Base-by-base conservation (phyloP, 2,888 invertebrate species). In the Tinea semifulvella region DNA sequence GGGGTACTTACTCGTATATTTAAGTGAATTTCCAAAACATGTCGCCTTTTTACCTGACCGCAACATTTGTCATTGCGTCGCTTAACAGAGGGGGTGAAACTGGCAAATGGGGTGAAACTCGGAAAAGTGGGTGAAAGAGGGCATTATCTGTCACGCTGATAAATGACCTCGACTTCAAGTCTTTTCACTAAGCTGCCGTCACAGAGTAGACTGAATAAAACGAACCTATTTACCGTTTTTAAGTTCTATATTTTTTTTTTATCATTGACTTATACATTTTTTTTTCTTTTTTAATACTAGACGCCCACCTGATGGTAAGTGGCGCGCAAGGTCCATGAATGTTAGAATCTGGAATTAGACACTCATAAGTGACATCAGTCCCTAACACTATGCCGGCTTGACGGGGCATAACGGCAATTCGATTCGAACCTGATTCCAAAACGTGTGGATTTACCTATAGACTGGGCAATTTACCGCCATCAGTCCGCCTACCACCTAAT, bases 91-190 rank as follows among this genome's bases (percentile, higher is more conserved):
- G 45, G 47, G 45, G 36, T 14, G 35, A 17, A 13, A 35, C n/a
- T n/a, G n/a, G n/a, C n/a, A n/a, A n/a, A 16, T 3, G 27, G 27
- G 31, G n/a, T 31, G 13, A 31, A 31, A 31, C 13, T 14, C 31
- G 31, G 13, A 7, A 61, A 59, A 56, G 52, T 45, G 47, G 45
- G 36, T 36, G 36, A 18, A 14, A 36, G 31, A 13, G 44, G 58
- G 60, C 67, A 65, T 68, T 70, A 74, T 75, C 74, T 72, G 75
- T 74, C 75, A 57, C 56, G 35, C 50, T 76, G 77, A 79, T 69
- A 74, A 77, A 79, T 61, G 73, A 63, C 53, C 51, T 47, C 47
- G 40, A 50, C 56, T 72, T 72, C 57, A 56, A 52, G 60, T 62
- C 62, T 61, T 58, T 60, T 59, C 60, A 62, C 58, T 56, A 58